phyloP scores from a whole-genome alignment of 37 sponge, comb jelly and placozoan genomes.

The Axinella damicornis region DNA sequence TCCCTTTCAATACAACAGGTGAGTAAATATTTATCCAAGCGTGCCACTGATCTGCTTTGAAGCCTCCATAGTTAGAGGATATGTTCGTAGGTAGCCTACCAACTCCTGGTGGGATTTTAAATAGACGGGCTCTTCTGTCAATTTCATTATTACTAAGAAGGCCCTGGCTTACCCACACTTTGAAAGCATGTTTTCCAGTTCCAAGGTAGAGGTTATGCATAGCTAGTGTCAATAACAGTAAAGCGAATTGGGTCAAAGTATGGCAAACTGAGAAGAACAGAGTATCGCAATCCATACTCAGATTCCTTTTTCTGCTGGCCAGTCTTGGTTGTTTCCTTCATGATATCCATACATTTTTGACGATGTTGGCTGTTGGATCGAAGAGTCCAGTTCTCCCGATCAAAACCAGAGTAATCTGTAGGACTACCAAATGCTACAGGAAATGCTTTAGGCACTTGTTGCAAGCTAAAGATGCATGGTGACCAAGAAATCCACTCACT shows the following conservation, averaged over 20 bases:
- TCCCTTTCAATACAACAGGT: constrained; percentile 43
- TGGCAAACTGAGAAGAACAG: constrained; percentile 44
- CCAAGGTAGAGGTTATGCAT: constrained; percentile 61
- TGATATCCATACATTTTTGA: background rate
- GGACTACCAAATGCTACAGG: background rate
- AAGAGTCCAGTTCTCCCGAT: constrained; percentile 29
- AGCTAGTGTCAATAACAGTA: constrained; percentile 30
- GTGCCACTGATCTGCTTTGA: constrained; percentile 74
- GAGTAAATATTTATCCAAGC: constrained; percentile 71
- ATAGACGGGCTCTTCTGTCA: background rate
- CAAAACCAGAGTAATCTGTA: constrained; percentile 46
- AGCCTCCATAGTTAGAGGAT: constrained; percentile 51
- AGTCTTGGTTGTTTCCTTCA: constrained; percentile 15
- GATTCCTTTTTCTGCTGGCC: constrained; percentile 6
- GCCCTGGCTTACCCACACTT: constrained; percentile 32
- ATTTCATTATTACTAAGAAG: constrained; percentile 23
- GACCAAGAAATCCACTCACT: constrained; percentile 58
- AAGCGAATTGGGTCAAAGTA: constrained; percentile 57
- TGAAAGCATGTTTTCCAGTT: constrained; percentile 46
- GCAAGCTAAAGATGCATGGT: background rate
- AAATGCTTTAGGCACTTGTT: background rate
- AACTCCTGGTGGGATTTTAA: constrained; percentile 44
- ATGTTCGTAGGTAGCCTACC: constrained; percentile 65
- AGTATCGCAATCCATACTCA: constrained; percentile 54
- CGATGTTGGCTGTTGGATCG: constrained; percentile 39